A percentile compares a stretch with the other conserved stretches of the same genome.
These are phyloP conservation scores for Drosophila mauritiana DNA, from an alignment of 1,140 invertebrate species.

Conservation along the genomic window DNA sequence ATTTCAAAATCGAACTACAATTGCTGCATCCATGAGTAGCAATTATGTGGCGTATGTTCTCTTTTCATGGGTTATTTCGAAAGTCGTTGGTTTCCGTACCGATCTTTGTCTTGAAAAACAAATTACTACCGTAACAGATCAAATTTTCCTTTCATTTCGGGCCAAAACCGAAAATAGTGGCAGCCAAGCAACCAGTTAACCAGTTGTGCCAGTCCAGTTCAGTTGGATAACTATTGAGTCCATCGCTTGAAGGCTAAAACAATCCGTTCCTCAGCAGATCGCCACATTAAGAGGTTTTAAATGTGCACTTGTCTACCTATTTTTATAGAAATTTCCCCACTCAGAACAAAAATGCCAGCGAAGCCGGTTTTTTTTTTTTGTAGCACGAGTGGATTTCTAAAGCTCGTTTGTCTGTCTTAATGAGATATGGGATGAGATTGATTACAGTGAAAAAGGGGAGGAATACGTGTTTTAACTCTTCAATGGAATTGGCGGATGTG, in stretches of 20 bases:
- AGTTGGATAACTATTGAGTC: conserved; percentile 6
- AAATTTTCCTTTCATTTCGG: conserved; percentile 29
- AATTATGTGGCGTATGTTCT: conserved; percentile 27
- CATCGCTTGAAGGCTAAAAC: conserved; percentile 24
- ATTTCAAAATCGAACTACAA: conserved; percentile 16
- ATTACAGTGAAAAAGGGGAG: conserved; percentile 12
- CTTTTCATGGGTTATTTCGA: conserved; percentile 28
- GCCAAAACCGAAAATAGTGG: conserved; percentile 10
- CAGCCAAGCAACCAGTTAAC: conserved; percentile 31
- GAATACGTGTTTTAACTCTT: conserved; percentile 26
- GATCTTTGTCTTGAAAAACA: conserved; percentile 1
- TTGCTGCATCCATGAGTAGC: conserved; percentile 14
- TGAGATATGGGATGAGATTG: conserved; percentile 8
- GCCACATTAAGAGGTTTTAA: conserved; percentile 3
- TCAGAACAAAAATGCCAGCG: not conserved
- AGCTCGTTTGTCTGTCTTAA: not conserved
- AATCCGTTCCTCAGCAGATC: conserved; percentile 20
- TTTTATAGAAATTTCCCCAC: conserved; percentile 5
- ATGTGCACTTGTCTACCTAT: conserved; percentile 11
- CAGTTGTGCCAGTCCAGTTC: conserved; percentile 35
- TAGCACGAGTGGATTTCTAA: conserved; percentile 2
- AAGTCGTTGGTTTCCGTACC: conserved; percentile 15
- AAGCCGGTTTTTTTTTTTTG: conserved; percentile 9
- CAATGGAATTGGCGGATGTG: conserved; percentile 12
- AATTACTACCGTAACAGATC: conserved; percentile 1